These are phyloP conservation scores for Dasyornis broadbenti DNA, from an alignment of 2,113 vertebrate species.

Conservation along the genomic window DNA sequence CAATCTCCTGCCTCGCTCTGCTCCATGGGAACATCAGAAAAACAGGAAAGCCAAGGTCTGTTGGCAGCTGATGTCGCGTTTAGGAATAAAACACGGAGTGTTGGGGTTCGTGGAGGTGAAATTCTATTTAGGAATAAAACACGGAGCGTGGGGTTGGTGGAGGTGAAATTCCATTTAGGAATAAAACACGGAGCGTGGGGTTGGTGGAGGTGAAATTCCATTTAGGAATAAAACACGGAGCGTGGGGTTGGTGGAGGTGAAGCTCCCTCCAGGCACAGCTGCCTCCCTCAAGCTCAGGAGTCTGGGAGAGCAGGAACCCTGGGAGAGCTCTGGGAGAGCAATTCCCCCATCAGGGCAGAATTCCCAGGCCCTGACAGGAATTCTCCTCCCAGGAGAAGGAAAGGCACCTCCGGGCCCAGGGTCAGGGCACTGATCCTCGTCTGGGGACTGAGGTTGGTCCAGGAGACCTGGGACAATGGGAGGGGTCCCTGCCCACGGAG, in stretches of 20 bases:
- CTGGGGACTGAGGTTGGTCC: neutral
- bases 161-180: too few relatives aligned
- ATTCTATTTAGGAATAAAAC: neutral
- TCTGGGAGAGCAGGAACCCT: neutral
- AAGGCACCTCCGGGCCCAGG: neutral
- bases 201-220: too few relatives aligned
- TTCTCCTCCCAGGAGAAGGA: neutral
- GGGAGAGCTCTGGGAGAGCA: too few relatives aligned
- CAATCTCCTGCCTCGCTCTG: neutral
- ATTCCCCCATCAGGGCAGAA: neutral
- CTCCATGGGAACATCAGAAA: neutral
- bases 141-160: too few relatives aligned
- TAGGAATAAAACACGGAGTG: neutral
- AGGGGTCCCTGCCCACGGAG: neutral
- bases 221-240: too few relatives aligned
- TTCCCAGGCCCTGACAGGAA: neutral
- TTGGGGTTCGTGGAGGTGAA: neutral
- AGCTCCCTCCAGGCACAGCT: neutral
- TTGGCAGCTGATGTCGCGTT: accelerated
- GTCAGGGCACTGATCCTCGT: accelerated
- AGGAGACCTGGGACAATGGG: neutral
- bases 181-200: too few relatives aligned
- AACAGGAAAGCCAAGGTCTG: neutral
- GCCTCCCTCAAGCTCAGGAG: neutral
- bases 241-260: neutral